Evolutionary conservation across 2,888 invertebrate genomes (phyloP).

Genomic region (Augochlorella aurata): DNA sequence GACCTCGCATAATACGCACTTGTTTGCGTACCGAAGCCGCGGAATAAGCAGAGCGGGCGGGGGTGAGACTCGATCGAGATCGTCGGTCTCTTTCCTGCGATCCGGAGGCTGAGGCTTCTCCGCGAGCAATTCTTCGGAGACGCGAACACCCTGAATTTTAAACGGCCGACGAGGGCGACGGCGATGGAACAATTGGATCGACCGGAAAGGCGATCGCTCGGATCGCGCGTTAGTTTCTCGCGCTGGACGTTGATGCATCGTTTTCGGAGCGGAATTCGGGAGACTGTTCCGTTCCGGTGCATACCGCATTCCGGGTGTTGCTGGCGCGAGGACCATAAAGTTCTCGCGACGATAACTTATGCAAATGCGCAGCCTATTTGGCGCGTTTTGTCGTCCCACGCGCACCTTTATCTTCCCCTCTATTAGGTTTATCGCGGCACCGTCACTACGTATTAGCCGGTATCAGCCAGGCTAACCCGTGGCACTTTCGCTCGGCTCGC

Average conservation of each 20-base stretch:
- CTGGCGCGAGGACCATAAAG: conserved; percentile 18
- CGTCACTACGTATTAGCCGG: conserved; percentile 43
- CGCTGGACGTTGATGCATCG: neutral
- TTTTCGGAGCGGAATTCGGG: neutral
- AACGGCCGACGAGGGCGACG: too few relatives aligned
- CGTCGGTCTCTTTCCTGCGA: neutral
- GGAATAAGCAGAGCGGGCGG: conserved; percentile 52
- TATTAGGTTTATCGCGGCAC: conserved; percentile 43
- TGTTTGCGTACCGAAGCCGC: conserved; percentile 72
- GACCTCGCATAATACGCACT: conserved; percentile 77
- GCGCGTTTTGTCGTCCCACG: conserved; percentile 24
- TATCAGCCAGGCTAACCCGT: conserved; percentile 28
- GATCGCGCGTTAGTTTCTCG: too few relatives aligned
- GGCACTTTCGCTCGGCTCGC: conserved; percentile 34
- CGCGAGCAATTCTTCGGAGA: neutral
- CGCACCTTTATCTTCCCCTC: conserved; percentile 42
- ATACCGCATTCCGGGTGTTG: neutral
- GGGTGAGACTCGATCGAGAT: neutral
- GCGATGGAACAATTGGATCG: too few relatives aligned
- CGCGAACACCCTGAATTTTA: too few relatives aligned
- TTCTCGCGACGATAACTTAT: conserved; percentile 27
- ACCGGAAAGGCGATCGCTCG: too few relatives aligned
- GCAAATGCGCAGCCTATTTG: conserved; percentile 33
- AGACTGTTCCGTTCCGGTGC: neutral
- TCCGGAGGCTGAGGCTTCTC: neutral